Conservation (phyloP, 2,797 vertebrate genomes). For the Sebastes paucispinis region DNA sequence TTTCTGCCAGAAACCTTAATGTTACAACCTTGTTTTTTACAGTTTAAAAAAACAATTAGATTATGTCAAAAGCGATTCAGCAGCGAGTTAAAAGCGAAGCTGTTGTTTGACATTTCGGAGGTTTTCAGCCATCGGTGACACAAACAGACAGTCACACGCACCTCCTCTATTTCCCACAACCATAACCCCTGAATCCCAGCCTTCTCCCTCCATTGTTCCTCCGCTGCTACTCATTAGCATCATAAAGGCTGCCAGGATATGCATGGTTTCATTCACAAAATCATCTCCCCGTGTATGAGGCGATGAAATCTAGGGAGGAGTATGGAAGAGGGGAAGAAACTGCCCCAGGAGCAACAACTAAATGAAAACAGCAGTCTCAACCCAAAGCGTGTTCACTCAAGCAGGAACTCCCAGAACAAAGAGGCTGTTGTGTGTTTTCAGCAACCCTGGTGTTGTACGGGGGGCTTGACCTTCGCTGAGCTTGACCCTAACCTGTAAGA, state of each 20-base stretch:
- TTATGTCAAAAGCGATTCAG: not conserved
- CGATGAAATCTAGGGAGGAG: constrained; percentile 84
- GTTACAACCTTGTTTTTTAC: not conserved
- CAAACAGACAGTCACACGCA: constrained; percentile 39
- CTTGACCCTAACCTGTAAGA: constrained; percentile 67
- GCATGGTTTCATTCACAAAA: constrained; percentile 92
- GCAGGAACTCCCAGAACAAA: constrained; percentile 69
- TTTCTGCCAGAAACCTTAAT: not conserved
- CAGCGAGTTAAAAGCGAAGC: not conserved
- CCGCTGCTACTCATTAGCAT: constrained; percentile 85
- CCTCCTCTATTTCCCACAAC: constrained; percentile 75
- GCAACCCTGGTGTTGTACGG: constrained; percentile 56
- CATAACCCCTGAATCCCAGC: constrained; percentile 78
- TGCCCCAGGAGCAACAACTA: constrained; percentile 71
- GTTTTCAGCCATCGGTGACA: constrained; percentile 32
- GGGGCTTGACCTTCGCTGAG: constrained; percentile 61
- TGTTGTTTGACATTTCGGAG: constrained; percentile 9
- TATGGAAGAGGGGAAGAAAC: constrained; percentile 9
- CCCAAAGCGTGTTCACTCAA: constrained; percentile 67
- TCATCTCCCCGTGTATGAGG: constrained; percentile 86
- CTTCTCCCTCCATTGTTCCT: constrained; percentile 83
- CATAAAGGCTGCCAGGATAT: constrained; percentile 87
- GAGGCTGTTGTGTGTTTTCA: constrained; percentile 72
- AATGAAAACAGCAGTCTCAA: constrained; percentile 76
- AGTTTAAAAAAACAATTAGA: not conserved